Conservation (phyloP, 2,113 vertebrate genomes). For the Jacana jacana region DNA sequence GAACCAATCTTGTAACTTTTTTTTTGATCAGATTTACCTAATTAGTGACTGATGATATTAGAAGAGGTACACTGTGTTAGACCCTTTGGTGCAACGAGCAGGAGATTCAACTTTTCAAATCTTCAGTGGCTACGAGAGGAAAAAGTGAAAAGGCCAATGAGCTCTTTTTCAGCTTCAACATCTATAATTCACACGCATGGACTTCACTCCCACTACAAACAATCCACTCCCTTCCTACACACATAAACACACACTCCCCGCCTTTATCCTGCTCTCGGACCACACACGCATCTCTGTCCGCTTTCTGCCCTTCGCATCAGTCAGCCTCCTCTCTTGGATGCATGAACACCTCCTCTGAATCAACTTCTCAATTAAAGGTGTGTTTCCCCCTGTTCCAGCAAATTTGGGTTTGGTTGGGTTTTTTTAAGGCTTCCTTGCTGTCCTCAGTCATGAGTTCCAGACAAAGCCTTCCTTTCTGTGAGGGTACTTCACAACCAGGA, state of each 20-base stretch:
- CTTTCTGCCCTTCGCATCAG: not conserved
- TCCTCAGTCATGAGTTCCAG: not conserved
- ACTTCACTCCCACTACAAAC: conserved; percentile 19
- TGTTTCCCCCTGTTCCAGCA: not conserved
- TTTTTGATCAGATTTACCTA: not conserved
- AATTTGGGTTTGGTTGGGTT: not conserved
- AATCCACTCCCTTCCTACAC: not conserved
- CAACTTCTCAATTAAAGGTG: not conserved
- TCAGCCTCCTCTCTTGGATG: not conserved
- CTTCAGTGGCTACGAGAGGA: not conserved
- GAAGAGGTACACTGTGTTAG: not conserved
- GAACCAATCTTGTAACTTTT: not conserved
- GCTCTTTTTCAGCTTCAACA: not conserved
- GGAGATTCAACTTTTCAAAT: not conserved
- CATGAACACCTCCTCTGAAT: not conserved
- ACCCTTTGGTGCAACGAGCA: not conserved
- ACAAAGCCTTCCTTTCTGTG: conserved; percentile 1
- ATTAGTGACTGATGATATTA: not conserved
- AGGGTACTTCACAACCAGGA: not conserved
- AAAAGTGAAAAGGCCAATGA: not conserved
- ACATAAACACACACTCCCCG: not conserved
- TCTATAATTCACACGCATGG: not conserved
- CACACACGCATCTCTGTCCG: not conserved
- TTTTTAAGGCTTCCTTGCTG: not conserved
- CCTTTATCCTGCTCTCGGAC: not conserved